Conservation (phyloP, 2,888 invertebrate genomes). For the Synanthedon formicaeformis region DNA sequence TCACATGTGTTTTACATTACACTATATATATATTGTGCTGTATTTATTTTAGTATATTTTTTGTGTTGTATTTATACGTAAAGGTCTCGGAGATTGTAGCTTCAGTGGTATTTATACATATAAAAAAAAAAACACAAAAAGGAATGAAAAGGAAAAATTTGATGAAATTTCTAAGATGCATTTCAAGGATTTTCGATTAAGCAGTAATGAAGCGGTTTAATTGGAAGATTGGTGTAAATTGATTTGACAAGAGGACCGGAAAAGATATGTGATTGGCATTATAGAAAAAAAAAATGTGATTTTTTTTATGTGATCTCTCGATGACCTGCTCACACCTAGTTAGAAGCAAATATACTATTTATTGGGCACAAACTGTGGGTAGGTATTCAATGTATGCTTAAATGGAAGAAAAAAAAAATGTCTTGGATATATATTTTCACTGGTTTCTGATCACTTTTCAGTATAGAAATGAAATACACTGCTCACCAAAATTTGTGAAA, state of each 20-base stretch:
- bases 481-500: constrained; percentile 47
- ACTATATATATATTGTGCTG: constrained; percentile 21
- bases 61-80: constrained; percentile 8
- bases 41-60: constrained; percentile 29
- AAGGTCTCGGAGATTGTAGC: constrained; percentile 32
- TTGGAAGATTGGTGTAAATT: neutral
- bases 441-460: constrained; percentile 63
- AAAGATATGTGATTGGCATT: constrained; percentile 17
- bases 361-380: constrained; percentile 11
- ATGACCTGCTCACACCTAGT: too few species aligned
- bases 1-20: constrained; percentile 21
- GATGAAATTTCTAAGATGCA: too few species aligned
- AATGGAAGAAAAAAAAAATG: constrained; percentile 16
- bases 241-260: constrained; percentile 3
- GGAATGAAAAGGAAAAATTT: neutral
- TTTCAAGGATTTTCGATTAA: too few species aligned
- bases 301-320: too few species aligned
- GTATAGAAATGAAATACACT: constrained; percentile 40
- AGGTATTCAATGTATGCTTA: constrained; percentile 28
- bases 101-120: constrained; percentile 34
- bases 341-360: too few species aligned
- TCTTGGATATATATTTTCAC: constrained; percentile 44
- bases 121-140: neutral
- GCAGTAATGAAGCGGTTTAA: too few species aligned
- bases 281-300: constrained; percentile 6